A percentile compares a stretch with the other conserved stretches of the same genome.
These are phyloP conservation scores for Hydropsyche tenuis DNA, from an alignment of 1,140 invertebrate species.

Conservation along the genomic window DNA sequence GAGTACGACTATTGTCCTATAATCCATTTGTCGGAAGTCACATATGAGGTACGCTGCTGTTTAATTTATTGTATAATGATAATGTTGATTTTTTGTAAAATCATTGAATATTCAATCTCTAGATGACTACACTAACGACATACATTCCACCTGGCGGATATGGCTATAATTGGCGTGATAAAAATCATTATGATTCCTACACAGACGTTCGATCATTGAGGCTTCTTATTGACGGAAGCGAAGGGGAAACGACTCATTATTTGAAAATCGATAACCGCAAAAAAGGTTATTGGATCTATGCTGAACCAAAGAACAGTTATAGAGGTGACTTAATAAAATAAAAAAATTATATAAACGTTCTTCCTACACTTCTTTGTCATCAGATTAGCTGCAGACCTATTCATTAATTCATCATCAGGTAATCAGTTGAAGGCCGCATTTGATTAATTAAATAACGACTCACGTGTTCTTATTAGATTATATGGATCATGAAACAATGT, in stretches of 20 bases:
- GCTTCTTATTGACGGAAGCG: slow-evolving; percentile 64
- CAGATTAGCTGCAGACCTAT: slow-evolving; percentile 53
- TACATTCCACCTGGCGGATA: slow-evolving; percentile 36
- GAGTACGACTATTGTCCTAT: slow-evolving; percentile 41
- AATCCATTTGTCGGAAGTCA: slow-evolving; percentile 42
- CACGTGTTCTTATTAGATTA: no score
- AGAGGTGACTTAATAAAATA: slow-evolving; percentile 39
- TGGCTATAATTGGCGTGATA: slow-evolving; percentile 42
- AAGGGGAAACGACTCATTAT: slow-evolving; percentile 60
- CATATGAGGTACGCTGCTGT: slow-evolving; percentile 28
- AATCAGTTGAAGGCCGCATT: slow-evolving; percentile 56
- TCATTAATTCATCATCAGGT: slow-evolving; percentile 56
- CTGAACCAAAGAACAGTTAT: slow-evolving; percentile 63
- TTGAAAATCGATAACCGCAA: slow-evolving; percentile 60
- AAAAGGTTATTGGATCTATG: slow-evolving; percentile 64
- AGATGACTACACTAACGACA: slow-evolving; percentile 31
- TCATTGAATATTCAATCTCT: background rate
- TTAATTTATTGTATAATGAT: no score
- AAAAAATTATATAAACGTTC: no score
- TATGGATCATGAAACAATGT: no score
- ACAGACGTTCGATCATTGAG: slow-evolving; percentile 51
- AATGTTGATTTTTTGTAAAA: background rate
- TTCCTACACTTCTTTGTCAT: slow-evolving; percentile 43
- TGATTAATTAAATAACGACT: slow-evolving; percentile 51
- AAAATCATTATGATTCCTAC: slow-evolving; percentile 18